Evolutionary conservation across 2,888 invertebrate genomes (phyloP).

Genomic region (Phengaris arion): DNA sequence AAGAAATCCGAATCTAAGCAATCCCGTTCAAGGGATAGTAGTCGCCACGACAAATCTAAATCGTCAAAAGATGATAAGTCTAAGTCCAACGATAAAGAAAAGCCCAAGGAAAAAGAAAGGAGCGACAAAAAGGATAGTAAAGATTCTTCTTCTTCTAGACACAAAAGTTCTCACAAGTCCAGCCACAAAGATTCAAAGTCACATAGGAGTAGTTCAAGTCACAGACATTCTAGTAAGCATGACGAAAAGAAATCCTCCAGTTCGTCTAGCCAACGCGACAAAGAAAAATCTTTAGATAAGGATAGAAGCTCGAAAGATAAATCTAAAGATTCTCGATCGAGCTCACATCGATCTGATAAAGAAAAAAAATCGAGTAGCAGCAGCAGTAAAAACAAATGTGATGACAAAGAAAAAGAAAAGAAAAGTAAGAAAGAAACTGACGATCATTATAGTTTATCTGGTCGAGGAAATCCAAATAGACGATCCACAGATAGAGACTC

Average conservation of each 20-base stretch:
- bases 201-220: constrained; percentile 42
- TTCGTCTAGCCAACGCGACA: constrained; percentile 60
- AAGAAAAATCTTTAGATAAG: constrained; percentile 57
- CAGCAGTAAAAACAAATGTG: constrained; percentile 51
- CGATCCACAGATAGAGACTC: constrained; percentile 90
- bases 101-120: constrained; percentile 59
- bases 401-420: constrained; percentile 68
- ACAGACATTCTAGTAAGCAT: constrained; percentile 57
- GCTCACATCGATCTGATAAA: constrained; percentile 66
- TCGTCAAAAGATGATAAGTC: constrained; percentile 65
- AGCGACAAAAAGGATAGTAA: constrained; percentile 62
- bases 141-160: constrained; percentile 66
- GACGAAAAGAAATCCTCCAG: constrained; percentile 64
- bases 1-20: constrained; percentile 64
- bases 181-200: constrained; percentile 57
- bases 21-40: constrained; percentile 62
- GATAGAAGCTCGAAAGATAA: constrained; percentile 52
- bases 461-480: constrained; percentile 81
- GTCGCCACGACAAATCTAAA: constrained; percentile 59
- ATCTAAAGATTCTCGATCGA: constrained; percentile 59
- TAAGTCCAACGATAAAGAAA: constrained; percentile 60
- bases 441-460: constrained; percentile 85
- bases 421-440: constrained; percentile 80
- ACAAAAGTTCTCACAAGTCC: constrained; percentile 52
- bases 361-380: constrained; percentile 60